Evolutionary conservation across 2,888 invertebrate species (phyloP), one percentile per base, ranked within the genome.

Genomic region (Desoria tigrina): DNA sequence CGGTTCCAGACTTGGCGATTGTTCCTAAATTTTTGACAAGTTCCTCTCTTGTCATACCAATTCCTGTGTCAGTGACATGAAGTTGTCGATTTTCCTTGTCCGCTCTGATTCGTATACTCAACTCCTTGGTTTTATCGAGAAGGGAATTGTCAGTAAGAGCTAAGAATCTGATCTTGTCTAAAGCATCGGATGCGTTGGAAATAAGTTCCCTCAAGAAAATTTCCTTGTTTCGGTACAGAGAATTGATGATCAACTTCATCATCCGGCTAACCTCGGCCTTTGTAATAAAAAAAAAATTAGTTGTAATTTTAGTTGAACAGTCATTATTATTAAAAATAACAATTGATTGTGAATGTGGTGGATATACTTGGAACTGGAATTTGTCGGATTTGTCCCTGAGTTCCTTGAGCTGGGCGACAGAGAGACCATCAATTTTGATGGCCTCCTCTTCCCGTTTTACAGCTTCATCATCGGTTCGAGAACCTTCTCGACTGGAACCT

Each of bases 201-300:
- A 99, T 99, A 80, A 99, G 84, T 83, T 99, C 99, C 78, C 99
- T 86, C 69, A 98, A 84, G 87, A 95, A 98, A 77, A 98, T 97
- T 87, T 99, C 99, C 83, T 99, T 99, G 82, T 99, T 99, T 77
- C 95, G 87, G 83, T 99, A 99, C 9, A 99, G 84, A 9, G 99
- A 99, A 83, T 99, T 99, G 80, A 99, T 99, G 81, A 99, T 99
- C 66, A 99, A 87, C 82, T 99, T 99, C 99, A 99, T 99, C 96
- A 99, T 97, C 65, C 98, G 90, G 83, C 96, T 96, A 49, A 99
- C 99, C 83, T 99, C 99, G 0, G 99, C 96, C 84, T 99, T 94
- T 84, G 97, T 98, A 39, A 18, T 24, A n/a, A 24, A 62, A 62
- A 61, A 69, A 69, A 39, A 0, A 84, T 81, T 69, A 82, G n/a